Percentiles rank a stretch among this genome's conserved stretches.
phyloP scores from a whole-genome alignment of 2,113 vertebrate genomes.

The Syrrhaptes paradoxus region DNA sequence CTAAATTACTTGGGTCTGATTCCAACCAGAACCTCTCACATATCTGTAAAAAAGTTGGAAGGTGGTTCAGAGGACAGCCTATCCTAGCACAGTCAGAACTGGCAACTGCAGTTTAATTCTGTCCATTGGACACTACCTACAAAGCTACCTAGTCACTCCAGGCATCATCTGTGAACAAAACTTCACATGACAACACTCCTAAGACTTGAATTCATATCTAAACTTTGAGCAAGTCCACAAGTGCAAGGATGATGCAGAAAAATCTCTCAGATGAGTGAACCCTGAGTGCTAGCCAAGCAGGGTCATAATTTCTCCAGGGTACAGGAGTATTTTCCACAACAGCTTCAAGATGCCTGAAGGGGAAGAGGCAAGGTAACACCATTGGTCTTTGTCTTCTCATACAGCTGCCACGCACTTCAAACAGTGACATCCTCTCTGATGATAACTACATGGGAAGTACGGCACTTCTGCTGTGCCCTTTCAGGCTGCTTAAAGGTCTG shows the following conservation, averaged over 20 bases:
- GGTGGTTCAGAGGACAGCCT: not conserved
- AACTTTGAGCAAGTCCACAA: not conserved
- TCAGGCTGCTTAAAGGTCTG: not conserved
- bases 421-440: not conserved
- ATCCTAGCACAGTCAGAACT: not conserved
- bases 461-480: not conserved
- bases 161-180: not conserved
- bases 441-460: not conserved
- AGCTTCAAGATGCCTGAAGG: not conserved
- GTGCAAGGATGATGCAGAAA: not conserved
- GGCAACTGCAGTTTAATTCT: not conserved
- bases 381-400: rapidly evolving
- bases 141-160: not conserved
- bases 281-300: not conserved
- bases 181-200: not conserved
- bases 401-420: rapidly evolving
- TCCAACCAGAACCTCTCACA: not conserved
- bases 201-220: not conserved
- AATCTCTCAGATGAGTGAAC: not conserved
- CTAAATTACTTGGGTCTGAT: not conserved
- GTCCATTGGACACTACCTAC: not conserved
- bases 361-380: not conserved
- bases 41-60: not conserved
- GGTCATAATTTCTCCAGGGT: not conserved
- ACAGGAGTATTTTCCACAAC: not conserved